Evolutionary conservation across 2,797 vertebrate species (phyloP), one percentile per base, ranked within the genome.

Genomic region (Hapalemur alaotrensis): DNA sequence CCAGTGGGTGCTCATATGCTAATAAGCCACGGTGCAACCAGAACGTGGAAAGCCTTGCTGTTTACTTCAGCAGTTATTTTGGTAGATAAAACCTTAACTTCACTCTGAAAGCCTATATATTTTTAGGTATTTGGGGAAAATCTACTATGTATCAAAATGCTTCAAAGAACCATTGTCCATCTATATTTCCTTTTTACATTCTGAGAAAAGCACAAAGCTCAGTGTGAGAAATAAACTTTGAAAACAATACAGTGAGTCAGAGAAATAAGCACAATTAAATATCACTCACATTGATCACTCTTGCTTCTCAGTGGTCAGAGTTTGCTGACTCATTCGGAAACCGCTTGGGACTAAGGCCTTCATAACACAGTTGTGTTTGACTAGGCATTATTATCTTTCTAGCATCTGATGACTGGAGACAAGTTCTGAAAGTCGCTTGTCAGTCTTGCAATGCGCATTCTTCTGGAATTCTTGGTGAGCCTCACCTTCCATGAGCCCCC

Each of bases 161-260:
- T 41, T 70, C 57, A 18, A 76, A 83, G 65, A 69, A 83, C n/a
- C 32, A 67, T 43, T 57, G 41, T 35, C 35, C 61, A 35, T 67
- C 84, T 83, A 5, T 59, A 41, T 79, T 73, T 81, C 30, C 25
- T 12, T 25, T 86, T 50, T 20, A 79, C 11, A 59, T 67, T 81
- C 8, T 38, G 41, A 83, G 75, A 43, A 83, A 89, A 83, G 20
- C 12, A 28, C 72, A 67, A 7, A 1, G 14, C 10, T 59, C 28
- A 38, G 43, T 12, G 12, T 67, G 46, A 87, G 52, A 81, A 95
- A 87, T 76, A 50, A 65, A n/a, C 57, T 52, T 76, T 65, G 25
- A 87, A 91, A 87, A 94, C 35, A 57, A 43, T 86, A 76, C 13
- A 81, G 10, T 76, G 32, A 75, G 54, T n/a, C 75, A n/a, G 41